Evolutionary conservation across 2,113 vertebrate species (phyloP).

Genomic region (Peromyscus polionotus): DNA sequence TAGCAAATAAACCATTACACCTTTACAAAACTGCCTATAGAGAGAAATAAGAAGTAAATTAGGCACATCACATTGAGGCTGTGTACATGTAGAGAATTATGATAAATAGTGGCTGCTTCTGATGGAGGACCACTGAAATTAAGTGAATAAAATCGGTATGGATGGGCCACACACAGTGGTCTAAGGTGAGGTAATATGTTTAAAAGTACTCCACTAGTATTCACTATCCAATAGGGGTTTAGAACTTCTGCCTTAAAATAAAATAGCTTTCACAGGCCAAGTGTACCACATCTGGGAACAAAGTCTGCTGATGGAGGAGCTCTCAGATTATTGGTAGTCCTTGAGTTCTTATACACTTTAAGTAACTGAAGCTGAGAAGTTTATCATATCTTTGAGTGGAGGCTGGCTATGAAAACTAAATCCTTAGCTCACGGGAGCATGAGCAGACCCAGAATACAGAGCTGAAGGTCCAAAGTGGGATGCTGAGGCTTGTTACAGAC

Average conservation of each 20-base stretch:
- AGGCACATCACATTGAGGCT: background rate
- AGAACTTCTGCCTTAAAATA: constrained; percentile 45
- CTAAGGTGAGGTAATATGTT: too few relatives aligned
- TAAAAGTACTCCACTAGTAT: background rate
- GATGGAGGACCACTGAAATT: background rate
- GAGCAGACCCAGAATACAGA: background rate
- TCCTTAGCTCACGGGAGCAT: constrained; percentile 59
- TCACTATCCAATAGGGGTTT: background rate
- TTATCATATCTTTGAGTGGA: constrained; percentile 74
- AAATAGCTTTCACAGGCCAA: constrained; percentile 79
- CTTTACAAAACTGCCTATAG: background rate
- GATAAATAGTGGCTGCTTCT: background rate
- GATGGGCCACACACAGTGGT: background rate
- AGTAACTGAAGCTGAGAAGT: constrained; percentile 80
- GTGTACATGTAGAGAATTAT: constrained; percentile 38
- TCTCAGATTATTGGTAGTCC: constrained; percentile 73
- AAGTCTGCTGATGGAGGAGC: constrained; percentile 74
- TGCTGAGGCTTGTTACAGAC: background rate
- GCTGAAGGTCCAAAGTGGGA: background rate
- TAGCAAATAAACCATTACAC: background rate
- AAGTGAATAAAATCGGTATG: background rate
- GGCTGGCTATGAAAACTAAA: constrained; percentile 75
- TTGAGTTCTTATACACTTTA: constrained; percentile 79
- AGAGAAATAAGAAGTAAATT: background rate
- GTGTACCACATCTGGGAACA: constrained; percentile 17